Evolutionary conservation across 2,888 invertebrate genomes (phyloP).

Genomic region (Drosophila nr. medialis): DNA sequence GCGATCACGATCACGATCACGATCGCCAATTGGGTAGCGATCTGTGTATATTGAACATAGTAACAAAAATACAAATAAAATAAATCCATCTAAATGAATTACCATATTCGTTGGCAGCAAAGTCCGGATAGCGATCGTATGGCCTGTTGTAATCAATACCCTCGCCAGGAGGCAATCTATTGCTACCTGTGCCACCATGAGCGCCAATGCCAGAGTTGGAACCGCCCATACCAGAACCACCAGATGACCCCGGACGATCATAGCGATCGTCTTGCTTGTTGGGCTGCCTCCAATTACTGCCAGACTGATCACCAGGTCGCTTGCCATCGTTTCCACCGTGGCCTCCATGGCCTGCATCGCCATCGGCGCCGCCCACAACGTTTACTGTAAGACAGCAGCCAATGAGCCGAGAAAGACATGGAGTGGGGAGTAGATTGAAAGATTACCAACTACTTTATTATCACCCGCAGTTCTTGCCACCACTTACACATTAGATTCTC

Average conservation of each 20-base stretch:
- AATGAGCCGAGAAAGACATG: conserved; percentile 4
- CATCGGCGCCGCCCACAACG: conserved; percentile 83
- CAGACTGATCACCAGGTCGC: conserved; percentile 81
- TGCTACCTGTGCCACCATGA: conserved; percentile 77
- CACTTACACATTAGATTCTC: conserved; percentile 96
- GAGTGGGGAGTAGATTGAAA: background rate
- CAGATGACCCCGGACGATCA: conserved; percentile 81
- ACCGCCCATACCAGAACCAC: conserved; percentile 75
- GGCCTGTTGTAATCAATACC: conserved; percentile 82
- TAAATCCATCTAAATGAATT: conserved; percentile 24
- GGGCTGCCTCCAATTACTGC: conserved; percentile 82
- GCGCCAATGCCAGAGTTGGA: conserved; percentile 81
- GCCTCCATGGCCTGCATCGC: conserved; percentile 50
- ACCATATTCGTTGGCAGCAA: conserved; percentile 79
- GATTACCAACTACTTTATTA: conserved; percentile 53
- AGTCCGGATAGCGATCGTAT: conserved; percentile 83
- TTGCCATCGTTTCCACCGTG: conserved; percentile 67
- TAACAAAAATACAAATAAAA: background rate
- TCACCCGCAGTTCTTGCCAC: conserved; percentile 35
- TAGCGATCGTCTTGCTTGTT: conserved; percentile 86
- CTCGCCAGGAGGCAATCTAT: conserved; percentile 59
- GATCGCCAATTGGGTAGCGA: conserved; percentile 45
- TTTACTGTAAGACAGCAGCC: conserved; percentile 79
- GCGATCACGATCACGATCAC: conserved; percentile 35
- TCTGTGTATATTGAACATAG: conserved; percentile 17